Conservation (phyloP, 2,113 vertebrate species). For the Parus major region DNA sequence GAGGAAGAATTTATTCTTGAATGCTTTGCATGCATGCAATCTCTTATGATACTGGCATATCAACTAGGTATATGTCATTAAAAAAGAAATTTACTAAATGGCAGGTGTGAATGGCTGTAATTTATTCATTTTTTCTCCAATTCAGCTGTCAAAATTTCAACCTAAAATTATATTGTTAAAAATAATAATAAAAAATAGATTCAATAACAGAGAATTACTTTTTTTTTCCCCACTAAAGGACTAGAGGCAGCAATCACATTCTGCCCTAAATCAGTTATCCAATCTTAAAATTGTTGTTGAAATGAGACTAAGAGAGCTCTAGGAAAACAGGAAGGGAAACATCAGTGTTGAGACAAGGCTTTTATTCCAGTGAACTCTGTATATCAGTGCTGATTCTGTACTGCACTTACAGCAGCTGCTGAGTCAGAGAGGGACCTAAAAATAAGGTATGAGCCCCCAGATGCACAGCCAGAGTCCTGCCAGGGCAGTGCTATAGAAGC, state of each 20-base stretch:
- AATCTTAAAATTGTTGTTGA: not conserved
- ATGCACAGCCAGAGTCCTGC: not conserved
- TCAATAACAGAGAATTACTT: not conserved
- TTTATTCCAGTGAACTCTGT: not conserved
- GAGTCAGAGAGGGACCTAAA: not conserved
- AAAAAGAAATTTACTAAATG: slow-evolving; percentile 12
- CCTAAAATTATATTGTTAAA: slow-evolving; percentile 26
- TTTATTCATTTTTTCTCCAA: slow-evolving; percentile 39
- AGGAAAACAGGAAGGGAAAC: not conserved
- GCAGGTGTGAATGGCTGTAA: slow-evolving; percentile 33
- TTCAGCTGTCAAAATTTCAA: slow-evolving; percentile 37
- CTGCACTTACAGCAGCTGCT: not conserved
- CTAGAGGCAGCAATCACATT: not conserved
- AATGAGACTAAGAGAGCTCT: not conserved
- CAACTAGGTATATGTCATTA: not conserved
- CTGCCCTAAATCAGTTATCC: not conserved
- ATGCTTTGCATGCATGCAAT: not conserved
- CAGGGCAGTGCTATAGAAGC: fast-evolving
- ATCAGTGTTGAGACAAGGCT: not conserved
- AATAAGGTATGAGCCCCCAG: too few relatives aligned
- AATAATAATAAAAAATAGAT: not conserved
- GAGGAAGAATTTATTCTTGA: not conserved
- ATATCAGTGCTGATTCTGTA: not conserved
- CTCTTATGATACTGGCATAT: slow-evolving; percentile 22
- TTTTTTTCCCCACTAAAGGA: not conserved